Conservation (phyloP, 2,797 vertebrate species). For the Borostomias antarcticus region DNA sequence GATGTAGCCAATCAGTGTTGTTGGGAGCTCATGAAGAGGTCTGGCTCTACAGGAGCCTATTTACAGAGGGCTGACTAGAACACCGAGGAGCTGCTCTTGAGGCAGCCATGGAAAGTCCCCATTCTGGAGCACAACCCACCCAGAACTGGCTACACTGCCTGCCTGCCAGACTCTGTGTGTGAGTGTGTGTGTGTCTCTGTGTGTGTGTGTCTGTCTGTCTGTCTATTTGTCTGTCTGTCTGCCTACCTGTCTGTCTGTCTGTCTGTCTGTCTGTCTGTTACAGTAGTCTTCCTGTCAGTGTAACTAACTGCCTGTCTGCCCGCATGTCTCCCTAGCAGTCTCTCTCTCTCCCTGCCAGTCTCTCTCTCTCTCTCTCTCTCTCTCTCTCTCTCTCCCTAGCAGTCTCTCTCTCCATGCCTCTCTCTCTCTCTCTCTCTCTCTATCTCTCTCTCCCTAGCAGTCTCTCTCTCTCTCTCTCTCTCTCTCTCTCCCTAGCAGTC, state of each 20-base stretch:
- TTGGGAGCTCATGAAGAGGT: conserved; percentile 42
- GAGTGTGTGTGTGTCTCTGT: conserved; percentile 37
- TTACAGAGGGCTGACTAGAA: conserved; percentile 49
- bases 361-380: too few species aligned
- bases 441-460: too few species aligned
- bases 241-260: too few species aligned
- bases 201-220: conserved; percentile 58
- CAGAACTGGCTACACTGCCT: conserved; percentile 59
- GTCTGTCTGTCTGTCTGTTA: too few species aligned
- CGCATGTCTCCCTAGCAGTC: conserved; percentile 32
- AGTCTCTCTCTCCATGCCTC: too few species aligned
- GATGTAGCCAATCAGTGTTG: conserved; percentile 43
- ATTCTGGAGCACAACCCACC: conserved; percentile 63
- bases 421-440: too few species aligned
- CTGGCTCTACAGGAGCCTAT: conserved; percentile 47
- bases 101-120: conserved; percentile 77
- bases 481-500: too few species aligned
- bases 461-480: too few species aligned
- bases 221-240: conserved; percentile 43
- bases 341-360: too few species aligned
- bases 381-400: too few species aligned
- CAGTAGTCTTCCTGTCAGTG: too few species aligned
- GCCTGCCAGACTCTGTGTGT: conserved; percentile 36
- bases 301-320: conserved; percentile 27
- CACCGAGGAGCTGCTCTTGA: conserved; percentile 50